phyloP scores from a whole-genome alignment of 2,113 vertebrate species.

The Microtus richardsoni region DNA sequence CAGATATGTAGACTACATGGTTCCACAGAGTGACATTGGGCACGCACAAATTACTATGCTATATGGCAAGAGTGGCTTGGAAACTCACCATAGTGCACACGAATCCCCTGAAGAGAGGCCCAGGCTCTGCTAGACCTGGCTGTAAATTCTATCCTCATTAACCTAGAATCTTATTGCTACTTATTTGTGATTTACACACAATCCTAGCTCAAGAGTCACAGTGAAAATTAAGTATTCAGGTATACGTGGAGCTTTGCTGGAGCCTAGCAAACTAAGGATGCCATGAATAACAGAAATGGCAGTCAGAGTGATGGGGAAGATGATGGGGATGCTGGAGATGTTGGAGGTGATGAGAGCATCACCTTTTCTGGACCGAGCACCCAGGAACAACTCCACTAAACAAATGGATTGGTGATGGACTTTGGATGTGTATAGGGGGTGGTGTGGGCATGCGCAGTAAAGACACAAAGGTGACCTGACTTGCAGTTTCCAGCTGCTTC shows the following conservation, averaged over 20 bases:
- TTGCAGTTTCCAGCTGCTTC: background rate
- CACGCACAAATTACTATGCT: background rate
- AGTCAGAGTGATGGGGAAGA: too few species aligned
- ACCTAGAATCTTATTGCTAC: background rate
- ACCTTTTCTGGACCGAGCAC: background rate
- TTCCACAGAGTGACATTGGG: background rate
- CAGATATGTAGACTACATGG: background rate
- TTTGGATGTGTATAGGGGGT: background rate
- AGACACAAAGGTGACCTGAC: background rate
- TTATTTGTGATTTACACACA: background rate
- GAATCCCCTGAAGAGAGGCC: fast-evolving
- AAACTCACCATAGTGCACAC: fast-evolving
- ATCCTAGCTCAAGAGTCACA: background rate
- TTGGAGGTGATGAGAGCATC: too few species aligned
- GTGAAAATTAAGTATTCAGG: background rate
- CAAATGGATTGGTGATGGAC: background rate
- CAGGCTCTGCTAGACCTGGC: background rate
- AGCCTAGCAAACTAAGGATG: background rate
- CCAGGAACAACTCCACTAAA: background rate
- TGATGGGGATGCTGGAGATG: background rate
- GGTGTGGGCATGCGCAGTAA: too few species aligned
- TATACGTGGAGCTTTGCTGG: background rate
- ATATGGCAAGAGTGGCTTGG: background rate
- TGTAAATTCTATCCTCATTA: background rate
- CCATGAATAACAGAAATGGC: background rate